Conservation (phyloP, 2,113 vertebrate species). For the Gopherus evgoodei region DNA sequence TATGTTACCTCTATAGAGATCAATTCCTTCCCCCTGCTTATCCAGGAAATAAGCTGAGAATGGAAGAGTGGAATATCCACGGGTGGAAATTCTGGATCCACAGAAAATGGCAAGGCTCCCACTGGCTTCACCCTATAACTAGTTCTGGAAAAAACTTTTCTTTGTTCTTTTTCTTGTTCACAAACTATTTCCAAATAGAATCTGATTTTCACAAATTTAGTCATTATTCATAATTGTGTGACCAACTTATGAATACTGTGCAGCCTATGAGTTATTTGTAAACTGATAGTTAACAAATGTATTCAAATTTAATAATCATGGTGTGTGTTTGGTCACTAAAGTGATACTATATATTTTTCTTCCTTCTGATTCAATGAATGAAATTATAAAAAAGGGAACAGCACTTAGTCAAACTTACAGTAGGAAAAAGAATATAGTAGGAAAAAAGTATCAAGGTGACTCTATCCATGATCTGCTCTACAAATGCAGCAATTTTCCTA, state of each 20-base stretch:
- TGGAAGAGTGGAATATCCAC: not conserved
- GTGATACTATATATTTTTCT: not conserved
- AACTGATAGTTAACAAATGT: not conserved
- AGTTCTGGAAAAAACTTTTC: accelerated
- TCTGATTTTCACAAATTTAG: not conserved
- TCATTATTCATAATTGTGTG: not conserved
- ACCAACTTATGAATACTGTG: not conserved
- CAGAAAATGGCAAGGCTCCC: not conserved
- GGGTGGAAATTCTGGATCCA: not conserved
- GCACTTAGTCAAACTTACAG: not conserved
- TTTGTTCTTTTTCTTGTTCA: not conserved
- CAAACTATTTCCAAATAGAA: not conserved
- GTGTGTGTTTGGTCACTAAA: not conserved
- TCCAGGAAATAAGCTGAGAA: not conserved
- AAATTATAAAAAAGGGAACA: not conserved
- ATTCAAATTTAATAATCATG: not conserved
- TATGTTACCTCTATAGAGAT: not conserved
- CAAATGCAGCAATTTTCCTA: not conserved
- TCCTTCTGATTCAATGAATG: not conserved
- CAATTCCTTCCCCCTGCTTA: not conserved
- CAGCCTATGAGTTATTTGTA: not conserved
- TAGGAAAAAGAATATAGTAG: too few species aligned
- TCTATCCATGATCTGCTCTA: not conserved
- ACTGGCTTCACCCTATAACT: not conserved
- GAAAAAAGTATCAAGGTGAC: not conserved